Percentiles rank a stretch among this genome's conserved stretches.
phyloP scores from a whole-genome alignment of 2,888 invertebrate genomes.

The Sepiola atlantica region DNA sequence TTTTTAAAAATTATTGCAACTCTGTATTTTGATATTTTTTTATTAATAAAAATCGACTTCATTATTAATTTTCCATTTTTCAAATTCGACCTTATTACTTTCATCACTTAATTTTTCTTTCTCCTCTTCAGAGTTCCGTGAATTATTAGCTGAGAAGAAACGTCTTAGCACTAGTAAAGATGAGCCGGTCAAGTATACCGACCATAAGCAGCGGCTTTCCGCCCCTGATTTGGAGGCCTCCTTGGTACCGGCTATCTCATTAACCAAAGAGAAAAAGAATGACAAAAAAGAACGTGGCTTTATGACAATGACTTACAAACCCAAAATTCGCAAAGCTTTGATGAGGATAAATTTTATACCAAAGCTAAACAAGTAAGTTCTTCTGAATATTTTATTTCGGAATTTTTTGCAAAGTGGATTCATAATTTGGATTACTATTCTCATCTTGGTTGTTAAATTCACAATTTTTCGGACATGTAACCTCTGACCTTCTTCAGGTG shows the following conservation, averaged over 20 bases:
- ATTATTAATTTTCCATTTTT: neutral
- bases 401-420: too few species aligned
- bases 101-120: conserved; percentile 14
- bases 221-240: conserved; percentile 80
- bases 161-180: conserved; percentile 81
- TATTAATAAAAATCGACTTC: too few species aligned
- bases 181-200: conserved; percentile 81
- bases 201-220: conserved; percentile 85
- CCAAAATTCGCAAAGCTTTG: conserved; percentile 89
- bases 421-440: too few species aligned
- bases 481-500: too few species aligned
- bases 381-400: neutral
- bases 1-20: too few species aligned
- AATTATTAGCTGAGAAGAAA: conserved; percentile 87
- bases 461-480: too few species aligned
- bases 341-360: conserved; percentile 84
- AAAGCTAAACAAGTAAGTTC: conserved; percentile 61
- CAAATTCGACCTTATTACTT: too few species aligned
- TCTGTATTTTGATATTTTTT: neutral
- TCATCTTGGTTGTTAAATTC: too few species aligned
- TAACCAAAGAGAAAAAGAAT: conserved; percentile 73
- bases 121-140: conserved; percentile 78
- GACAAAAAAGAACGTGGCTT: conserved; percentile 79
- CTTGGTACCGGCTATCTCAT: conserved; percentile 50
- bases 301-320: conserved; percentile 91